Evolutionary conservation across 35 echinoderm and acorn worm species (phyloP).

Genomic region (Ptychodera flava): DNA sequence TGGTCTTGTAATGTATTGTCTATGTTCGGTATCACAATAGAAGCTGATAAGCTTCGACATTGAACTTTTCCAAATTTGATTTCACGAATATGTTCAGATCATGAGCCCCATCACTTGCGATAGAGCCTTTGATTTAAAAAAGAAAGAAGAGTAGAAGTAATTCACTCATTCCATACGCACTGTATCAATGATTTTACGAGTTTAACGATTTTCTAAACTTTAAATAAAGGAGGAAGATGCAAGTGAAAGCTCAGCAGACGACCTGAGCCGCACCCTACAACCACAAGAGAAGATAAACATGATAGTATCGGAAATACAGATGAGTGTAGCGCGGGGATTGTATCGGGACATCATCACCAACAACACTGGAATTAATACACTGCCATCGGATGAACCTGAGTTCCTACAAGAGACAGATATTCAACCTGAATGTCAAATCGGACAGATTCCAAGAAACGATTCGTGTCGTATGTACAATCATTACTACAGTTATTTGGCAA

Average conservation of each 20-base stretch:
- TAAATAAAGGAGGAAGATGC: not conserved
- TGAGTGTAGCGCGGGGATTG: not conserved
- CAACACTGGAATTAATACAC: not conserved
- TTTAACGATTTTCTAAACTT: not conserved
- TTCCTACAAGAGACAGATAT: not conserved
- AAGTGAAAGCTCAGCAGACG: not conserved
- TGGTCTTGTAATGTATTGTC: not conserved
- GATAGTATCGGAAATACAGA: not conserved
- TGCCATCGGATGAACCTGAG: not conserved
- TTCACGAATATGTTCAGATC: no score
- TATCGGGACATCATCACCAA: not conserved
- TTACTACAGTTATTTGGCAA: not conserved
- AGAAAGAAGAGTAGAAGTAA: not conserved
- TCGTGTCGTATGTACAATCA: constrained; percentile 23
- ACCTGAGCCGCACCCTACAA: not conserved
- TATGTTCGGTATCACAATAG: no score
- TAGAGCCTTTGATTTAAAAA: not conserved
- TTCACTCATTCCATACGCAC: not conserved
- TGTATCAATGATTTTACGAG: no score
- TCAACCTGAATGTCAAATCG: constrained; percentile 4
- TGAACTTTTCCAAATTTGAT: no score
- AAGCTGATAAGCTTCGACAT: no score
- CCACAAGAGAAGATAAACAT: not conserved
- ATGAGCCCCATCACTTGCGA: no score
- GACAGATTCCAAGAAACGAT: constrained; percentile 30